A percentile compares a stretch with the other conserved stretches of the same genome.
Evolutionary conservation across 2,113 vertebrate species (phyloP).

Genomic region (Ia io): DNA sequence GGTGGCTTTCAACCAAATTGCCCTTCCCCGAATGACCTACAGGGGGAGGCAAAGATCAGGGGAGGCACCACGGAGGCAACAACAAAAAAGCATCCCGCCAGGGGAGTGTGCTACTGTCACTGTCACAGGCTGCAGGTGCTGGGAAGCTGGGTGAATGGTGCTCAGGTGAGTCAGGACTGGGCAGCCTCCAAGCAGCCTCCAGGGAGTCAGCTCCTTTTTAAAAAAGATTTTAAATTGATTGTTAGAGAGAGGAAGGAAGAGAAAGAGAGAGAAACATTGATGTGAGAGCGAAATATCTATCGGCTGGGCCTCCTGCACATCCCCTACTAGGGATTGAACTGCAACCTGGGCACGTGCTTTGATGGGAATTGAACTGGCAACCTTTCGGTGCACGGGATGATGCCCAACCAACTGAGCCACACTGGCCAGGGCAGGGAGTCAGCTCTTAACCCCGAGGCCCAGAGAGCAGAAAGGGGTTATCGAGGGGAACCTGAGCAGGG

Average conservation of each 20-base stretch:
- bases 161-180: background rate
- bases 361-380: background rate
- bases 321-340: background rate
- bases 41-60: conserved; percentile 46
- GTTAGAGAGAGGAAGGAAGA: background rate
- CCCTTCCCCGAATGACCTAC: background rate
- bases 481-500: background rate
- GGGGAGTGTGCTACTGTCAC: background rate
- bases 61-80: rapidly evolving
- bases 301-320: background rate
- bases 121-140: background rate
- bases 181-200: background rate
- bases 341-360: background rate
- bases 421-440: background rate
- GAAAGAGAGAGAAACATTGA: background rate
- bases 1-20: background rate
- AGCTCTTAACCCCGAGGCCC: too few species aligned
- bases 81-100: background rate
- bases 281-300: background rate
- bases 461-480: background rate
- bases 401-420: background rate
- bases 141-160: background rate
- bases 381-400: background rate
- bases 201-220: background rate
- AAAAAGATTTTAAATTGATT: background rate